These are phyloP conservation scores for Equus przewalskii DNA, from an alignment of 2,113 vertebrate genomes.

Conservation along the genomic window DNA sequence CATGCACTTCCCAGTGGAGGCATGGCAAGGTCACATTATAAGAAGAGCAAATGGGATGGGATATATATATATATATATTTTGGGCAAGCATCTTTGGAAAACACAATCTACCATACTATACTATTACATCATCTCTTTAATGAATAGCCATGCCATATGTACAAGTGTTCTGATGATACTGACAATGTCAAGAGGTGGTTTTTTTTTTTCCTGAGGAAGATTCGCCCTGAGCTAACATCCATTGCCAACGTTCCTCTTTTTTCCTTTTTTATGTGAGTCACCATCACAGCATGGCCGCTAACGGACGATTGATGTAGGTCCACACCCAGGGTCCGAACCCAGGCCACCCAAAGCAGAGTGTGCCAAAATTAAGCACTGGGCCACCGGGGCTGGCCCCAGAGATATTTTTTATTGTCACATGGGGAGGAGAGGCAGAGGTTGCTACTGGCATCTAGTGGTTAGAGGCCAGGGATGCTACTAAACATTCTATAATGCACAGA, in stretches of 20 bases:
- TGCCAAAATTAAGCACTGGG: too few relatives aligned
- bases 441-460: background rate
- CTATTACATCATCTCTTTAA: background rate
- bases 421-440: background rate
- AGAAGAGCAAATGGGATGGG: background rate
- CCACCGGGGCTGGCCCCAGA: background rate
- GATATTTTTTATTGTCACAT: background rate
- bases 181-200: background rate
- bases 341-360: too few relatives aligned
- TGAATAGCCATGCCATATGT: background rate
- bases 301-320: too few relatives aligned
- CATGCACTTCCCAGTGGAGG: background rate
- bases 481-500: background rate
- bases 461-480: background rate
- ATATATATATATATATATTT: background rate
- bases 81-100: background rate
- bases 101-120: background rate
- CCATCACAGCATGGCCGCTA: too few relatives aligned
- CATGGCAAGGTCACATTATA: background rate
- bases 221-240: too few relatives aligned
- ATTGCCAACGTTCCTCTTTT: too few relatives aligned
- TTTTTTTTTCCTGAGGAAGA: too few relatives aligned
- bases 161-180: constrained; percentile 1
- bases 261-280: too few relatives aligned
- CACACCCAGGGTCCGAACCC: too few relatives aligned